Conservation (phyloP, 2,888 invertebrate species). For the Tachina grossa region DNA sequence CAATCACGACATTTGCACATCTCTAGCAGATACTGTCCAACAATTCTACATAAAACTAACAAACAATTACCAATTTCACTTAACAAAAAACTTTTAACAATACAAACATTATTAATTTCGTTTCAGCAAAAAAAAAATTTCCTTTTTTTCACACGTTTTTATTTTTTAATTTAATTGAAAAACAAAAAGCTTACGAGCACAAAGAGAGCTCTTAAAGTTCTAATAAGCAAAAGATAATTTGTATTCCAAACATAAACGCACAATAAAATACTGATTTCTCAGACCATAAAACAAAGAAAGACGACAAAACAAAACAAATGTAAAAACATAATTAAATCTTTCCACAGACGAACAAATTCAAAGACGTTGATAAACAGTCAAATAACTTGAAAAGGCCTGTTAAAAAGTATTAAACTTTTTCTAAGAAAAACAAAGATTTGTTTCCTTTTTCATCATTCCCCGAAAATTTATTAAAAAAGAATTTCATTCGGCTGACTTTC, state of each 20-base stretch:
- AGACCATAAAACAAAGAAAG: background rate
- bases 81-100: too few relatives aligned
- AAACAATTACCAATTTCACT: too few relatives aligned
- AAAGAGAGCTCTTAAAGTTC: constrained; percentile 18
- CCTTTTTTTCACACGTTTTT: background rate
- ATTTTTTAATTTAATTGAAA: constrained; percentile 28
- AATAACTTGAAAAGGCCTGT: constrained; percentile 4
- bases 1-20: too few relatives aligned
- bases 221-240: background rate
- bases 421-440: background rate
- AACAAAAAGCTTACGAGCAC: constrained; percentile 18
- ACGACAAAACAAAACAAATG: background rate
- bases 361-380: constrained; percentile 23
- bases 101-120: too few relatives aligned
- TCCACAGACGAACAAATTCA: constrained; percentile 15
- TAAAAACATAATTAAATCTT: constrained; percentile 49
- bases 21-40: too few relatives aligned
- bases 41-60: too few relatives aligned
- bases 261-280: background rate
- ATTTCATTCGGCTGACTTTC: background rate
- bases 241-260: background rate
- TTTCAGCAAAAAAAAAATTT: too few relatives aligned
- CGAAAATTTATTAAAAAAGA: background rate
- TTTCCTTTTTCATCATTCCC: background rate
- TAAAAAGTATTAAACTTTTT: background rate